Conservation (phyloP, 2,888 invertebrate species). For the Amphipoea oculea region DNA sequence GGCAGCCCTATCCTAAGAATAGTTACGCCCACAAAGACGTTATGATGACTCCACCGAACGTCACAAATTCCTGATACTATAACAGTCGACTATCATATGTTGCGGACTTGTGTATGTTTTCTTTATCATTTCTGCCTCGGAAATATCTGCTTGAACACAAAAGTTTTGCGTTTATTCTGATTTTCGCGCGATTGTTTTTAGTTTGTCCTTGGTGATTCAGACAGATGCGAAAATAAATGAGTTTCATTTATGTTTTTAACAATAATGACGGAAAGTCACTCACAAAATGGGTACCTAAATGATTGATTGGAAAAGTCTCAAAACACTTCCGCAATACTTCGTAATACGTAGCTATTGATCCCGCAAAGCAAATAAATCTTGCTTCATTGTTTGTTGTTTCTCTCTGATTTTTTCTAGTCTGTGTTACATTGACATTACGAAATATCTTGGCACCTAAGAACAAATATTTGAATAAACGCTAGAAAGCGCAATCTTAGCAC, state of each 20-base stretch:
- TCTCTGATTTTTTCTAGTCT: neutral
- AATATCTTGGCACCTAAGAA: neutral
- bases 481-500: conserved; percentile 5
- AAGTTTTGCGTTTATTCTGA: conserved; percentile 30
- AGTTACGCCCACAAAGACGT: conserved; percentile 44
- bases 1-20: conserved; percentile 47
- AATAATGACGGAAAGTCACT: neutral
- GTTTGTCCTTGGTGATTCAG: conserved; percentile 32
- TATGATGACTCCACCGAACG: conserved; percentile 44
- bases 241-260: conserved; percentile 17
- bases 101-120: conserved; percentile 25
- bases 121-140: conserved; percentile 39
- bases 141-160: conserved; percentile 39
- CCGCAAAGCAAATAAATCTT: neutral
- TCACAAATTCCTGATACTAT: conserved; percentile 62
- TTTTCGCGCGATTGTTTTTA: conserved; percentile 41
- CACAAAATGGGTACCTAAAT: neutral
- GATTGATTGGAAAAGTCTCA: neutral
- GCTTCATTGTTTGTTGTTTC: neutral
- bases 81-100: conserved; percentile 47
- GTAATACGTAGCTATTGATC: neutral
- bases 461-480: conserved; percentile 4
- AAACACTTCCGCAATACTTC: neutral
- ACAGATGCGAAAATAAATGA: conserved; percentile 10
- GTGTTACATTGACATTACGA: neutral